Evolutionary conservation across 1,140 invertebrate species (phyloP).

Genomic region (Dendroctonus ponderosae): DNA sequence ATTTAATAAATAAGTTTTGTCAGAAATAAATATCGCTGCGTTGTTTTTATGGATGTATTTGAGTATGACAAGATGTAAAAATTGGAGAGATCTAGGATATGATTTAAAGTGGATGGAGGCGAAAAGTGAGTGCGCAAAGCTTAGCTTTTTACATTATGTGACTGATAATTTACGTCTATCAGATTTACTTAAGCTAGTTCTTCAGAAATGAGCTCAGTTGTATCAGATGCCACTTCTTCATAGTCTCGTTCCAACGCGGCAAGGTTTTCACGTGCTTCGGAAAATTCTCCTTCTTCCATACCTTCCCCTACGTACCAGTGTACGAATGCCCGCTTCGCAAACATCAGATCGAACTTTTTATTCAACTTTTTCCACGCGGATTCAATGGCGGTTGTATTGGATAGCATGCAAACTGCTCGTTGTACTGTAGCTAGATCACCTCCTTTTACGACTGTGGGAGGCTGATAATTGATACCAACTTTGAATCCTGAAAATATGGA

Average conservation of each 20-base stretch:
- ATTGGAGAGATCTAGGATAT: no score
- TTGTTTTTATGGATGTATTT: no score
- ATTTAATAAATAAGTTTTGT: no score
- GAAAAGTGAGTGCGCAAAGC: no score
- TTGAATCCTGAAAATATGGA: slow-evolving; percentile 62
- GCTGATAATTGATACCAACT: slow-evolving; percentile 82
- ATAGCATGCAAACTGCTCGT: slow-evolving; percentile 81
- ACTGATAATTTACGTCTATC: neutral
- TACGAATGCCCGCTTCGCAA: slow-evolving; percentile 70
- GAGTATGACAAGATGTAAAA: no score
- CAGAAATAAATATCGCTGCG: no score
- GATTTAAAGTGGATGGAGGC: no score
- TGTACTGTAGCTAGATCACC: slow-evolving; percentile 81
- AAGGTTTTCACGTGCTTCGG: slow-evolving; percentile 79
- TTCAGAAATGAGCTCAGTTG: slow-evolving; percentile 8
- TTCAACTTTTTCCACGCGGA: slow-evolving; percentile 70
- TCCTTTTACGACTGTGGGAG: slow-evolving; percentile 75
- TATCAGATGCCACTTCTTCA: slow-evolving; percentile 54
- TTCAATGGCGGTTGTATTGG: slow-evolving; percentile 81
- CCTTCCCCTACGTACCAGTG: slow-evolving; percentile 82
- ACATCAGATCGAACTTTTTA: slow-evolving; percentile 82
- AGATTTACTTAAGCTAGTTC: slow-evolving; percentile 5
- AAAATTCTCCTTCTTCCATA: slow-evolving; percentile 83
- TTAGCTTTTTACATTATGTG: no score
- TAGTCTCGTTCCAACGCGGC: slow-evolving; percentile 74